Conservation (phyloP, 2,797 vertebrate genomes). For the Phataginus tricuspis region DNA sequence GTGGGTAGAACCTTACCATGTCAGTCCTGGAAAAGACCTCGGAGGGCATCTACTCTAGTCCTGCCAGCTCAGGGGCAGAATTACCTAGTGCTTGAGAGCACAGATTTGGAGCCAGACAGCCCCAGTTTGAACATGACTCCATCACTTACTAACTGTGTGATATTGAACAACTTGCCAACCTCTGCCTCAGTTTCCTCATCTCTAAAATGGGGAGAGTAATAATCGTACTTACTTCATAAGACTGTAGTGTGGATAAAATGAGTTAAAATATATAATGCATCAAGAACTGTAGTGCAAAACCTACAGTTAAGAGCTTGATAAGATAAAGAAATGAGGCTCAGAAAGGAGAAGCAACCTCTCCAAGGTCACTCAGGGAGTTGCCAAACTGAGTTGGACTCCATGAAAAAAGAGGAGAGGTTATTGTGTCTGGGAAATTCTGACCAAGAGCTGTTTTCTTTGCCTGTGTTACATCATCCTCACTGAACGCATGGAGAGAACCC, state of each 20-base stretch:
- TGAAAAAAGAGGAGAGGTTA: constrained; percentile 4
- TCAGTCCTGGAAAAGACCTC: not conserved
- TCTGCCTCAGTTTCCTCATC: constrained; percentile 5
- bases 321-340: not conserved
- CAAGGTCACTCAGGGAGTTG: not conserved
- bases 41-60: not conserved
- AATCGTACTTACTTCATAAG: not conserved
- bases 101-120: not conserved
- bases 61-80: not conserved
- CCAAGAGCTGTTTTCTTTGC: constrained; percentile 47
- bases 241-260: not conserved
- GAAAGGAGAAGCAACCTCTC: not conserved
- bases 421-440: constrained; percentile 65
- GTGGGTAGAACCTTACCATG: not conserved
- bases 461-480: constrained; percentile 32
- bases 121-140: not conserved
- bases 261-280: not conserved
- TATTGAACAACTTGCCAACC: not conserved
- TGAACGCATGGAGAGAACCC: constrained; percentile 30
- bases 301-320: not conserved
- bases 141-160: not conserved
- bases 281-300: not conserved
- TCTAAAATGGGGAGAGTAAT: not conserved
- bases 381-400: not conserved
- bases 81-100: not conserved